Conservation (phyloP, 2,113 vertebrate species). For the Notothenia rossii region DNA sequence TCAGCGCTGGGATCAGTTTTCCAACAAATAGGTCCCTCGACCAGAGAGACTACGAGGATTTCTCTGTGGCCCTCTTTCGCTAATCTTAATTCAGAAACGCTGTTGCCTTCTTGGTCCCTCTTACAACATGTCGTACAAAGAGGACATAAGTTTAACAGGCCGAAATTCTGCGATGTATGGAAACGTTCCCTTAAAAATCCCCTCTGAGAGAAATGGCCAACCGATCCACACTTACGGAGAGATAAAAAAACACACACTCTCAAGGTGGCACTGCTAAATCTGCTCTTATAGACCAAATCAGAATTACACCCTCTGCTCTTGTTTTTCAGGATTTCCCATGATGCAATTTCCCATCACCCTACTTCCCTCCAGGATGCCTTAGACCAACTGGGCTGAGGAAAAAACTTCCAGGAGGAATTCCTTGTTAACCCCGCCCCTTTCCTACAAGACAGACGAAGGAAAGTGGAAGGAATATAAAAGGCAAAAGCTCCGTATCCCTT, state of each 20-base stretch:
- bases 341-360: conserved; percentile 21
- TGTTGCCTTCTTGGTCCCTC: conserved; percentile 14
- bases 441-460: conserved; percentile 2
- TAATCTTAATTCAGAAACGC: conserved; percentile 51
- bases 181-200: conserved; percentile 16
- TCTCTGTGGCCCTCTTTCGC: conserved; percentile 29
- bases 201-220: conserved; percentile 33
- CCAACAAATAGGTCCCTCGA: neutral
- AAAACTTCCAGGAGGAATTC: conserved; percentile 12
- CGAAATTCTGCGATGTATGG: no score
- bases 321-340: conserved; percentile 23
- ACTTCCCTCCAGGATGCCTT: conserved; percentile 34
- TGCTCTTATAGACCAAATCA: conserved; percentile 11
- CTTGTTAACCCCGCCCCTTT: conserved; percentile 25
- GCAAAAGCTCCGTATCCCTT: neutral
- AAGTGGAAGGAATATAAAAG: neutral
- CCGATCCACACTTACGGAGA: neutral
- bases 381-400: conserved; percentile 35
- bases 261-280: conserved; percentile 28
- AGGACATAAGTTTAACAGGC: no score
- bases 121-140: conserved; percentile 8
- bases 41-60: conserved; percentile 19
- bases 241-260: conserved; percentile 18
- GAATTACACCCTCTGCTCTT: conserved; percentile 20
- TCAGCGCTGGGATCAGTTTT: no score